phyloP scores from a whole-genome alignment of 2,888 invertebrate species.

The Steromphala cineraria region DNA sequence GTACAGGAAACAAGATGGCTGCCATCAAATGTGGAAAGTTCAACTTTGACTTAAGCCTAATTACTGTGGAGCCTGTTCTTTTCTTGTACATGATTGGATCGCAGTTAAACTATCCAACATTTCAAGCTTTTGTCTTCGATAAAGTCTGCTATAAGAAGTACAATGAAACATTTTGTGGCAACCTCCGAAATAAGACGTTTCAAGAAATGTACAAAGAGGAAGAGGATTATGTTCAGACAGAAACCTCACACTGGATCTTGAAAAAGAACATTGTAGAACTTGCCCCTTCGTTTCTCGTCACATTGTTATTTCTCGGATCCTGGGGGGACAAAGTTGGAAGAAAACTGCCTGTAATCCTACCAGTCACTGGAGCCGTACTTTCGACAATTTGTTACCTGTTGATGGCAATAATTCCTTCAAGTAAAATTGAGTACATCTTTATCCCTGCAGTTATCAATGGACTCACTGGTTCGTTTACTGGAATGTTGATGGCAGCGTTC shows the following conservation, averaged over 20 bases:
- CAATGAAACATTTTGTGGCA: slow-evolving; percentile 47
- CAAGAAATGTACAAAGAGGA: slow-evolving; percentile 37
- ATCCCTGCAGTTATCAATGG: slow-evolving; percentile 75
- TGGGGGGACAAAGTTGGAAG: slow-evolving; percentile 75
- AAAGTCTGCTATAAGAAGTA: slow-evolving; percentile 72
- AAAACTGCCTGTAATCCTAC: slow-evolving; percentile 75
- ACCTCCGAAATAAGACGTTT: slow-evolving; percentile 49
- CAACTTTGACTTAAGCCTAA: slow-evolving; percentile 47
- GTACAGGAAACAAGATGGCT: too few species aligned
- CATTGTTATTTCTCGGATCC: slow-evolving; percentile 70
- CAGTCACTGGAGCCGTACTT: slow-evolving; percentile 74
- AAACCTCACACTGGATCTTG: slow-evolving; percentile 72
- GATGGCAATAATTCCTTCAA: slow-evolving; percentile 63
- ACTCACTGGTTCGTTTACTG: slow-evolving; percentile 75
- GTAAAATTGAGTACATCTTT: slow-evolving; percentile 63
- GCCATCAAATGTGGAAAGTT: slow-evolving; percentile 25
- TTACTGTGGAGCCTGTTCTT: slow-evolving; percentile 91
- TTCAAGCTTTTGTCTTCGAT: slow-evolving; percentile 75
- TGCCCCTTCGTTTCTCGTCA: slow-evolving; percentile 67
- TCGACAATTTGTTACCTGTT: slow-evolving; percentile 52
- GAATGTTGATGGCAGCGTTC: slow-evolving; percentile 78
- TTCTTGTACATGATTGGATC: slow-evolving; percentile 92
- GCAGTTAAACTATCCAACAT: slow-evolving; percentile 73
- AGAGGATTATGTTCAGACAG: slow-evolving; percentile 66
- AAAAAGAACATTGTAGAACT: slow-evolving; percentile 70